Percentiles rank a stretch among this genome's conserved stretches.
phyloP scores from a whole-genome alignment of 2,113 vertebrate genomes.

The Gambusia affinis region DNA sequence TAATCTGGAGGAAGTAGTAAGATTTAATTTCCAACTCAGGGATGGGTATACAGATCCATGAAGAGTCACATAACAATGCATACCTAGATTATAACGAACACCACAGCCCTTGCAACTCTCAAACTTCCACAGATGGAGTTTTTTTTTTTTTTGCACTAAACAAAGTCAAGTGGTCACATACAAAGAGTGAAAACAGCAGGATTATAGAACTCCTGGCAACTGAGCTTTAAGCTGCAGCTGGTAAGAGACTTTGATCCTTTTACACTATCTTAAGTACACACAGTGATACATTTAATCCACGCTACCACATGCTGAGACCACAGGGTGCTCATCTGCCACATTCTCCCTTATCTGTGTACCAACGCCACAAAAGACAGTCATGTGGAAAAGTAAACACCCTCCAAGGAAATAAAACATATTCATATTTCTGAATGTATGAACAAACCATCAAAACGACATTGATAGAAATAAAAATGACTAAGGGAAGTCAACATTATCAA shows the following conservation, averaged over 20 bases:
- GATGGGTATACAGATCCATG: conserved; percentile 14
- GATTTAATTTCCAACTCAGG: conserved; percentile 25
- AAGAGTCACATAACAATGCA: conserved; percentile 7
- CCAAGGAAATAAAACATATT: background rate
- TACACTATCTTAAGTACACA: conserved; percentile 49
- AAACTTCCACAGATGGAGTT: conserved; percentile 14
- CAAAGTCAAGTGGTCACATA: conserved; percentile 28
- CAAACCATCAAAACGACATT: background rate
- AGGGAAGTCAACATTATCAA: background rate
- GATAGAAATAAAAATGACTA: background rate
- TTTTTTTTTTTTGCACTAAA: background rate
- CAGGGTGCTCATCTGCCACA: conserved; percentile 34
- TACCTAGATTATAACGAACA: conserved; percentile 24
- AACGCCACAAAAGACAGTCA: conserved; percentile 3
- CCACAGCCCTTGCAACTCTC: background rate
- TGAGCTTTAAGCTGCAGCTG: conserved; percentile 22
- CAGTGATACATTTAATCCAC: conserved; percentile 62
- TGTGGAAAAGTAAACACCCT: background rate
- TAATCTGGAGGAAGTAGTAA: conserved; percentile 10
- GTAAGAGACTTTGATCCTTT: conserved; percentile 53
- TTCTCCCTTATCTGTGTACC: conserved; percentile 35
- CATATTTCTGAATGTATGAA: background rate
- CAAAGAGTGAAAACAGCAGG: conserved; percentile 18
- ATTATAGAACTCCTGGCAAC: conserved; percentile 19
- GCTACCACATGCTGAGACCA: conserved; percentile 29